Base-by-base conservation (phyloP, 2,888 invertebrate species). In the Tachina lurida region DNA sequence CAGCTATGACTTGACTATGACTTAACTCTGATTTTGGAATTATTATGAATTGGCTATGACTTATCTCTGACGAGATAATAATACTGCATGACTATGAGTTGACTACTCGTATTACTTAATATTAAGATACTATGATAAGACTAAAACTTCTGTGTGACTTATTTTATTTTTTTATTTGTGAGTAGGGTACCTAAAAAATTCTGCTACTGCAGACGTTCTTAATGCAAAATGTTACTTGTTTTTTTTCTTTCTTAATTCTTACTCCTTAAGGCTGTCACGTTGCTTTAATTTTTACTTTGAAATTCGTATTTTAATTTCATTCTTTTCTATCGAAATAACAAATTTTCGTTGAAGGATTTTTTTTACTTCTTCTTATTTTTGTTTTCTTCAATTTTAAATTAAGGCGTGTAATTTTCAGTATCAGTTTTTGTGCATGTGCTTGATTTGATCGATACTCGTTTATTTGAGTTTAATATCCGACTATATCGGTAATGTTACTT, bases 261-360 rank as follows among this genome's bases (percentile, higher is more conserved):
- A 47, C 52, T 67, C 79, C 87, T 86, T 75, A 63, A 76, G 87
- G 87, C 87, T 84, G 87, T 87, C 87, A 87, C 87, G 87, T 87
- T 87, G 87, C 80, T 60, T 82, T 84, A 78, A 84, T 84, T 81
- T 75, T 70, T 43, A 58, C 65, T 60, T 81, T 71, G 62, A 63
- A 84, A 75, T 84, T 80, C 52, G 43, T 62, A 71, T 75, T 70
- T 70, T 70, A 75, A 80, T 80, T 75, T 58, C 58, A 84, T 75
- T 70, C 71, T 80, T 65, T 79, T 80, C 79, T 84, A 84, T 78
- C 67, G 67, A 67, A 84, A 73, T 67, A 84, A 80, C 68, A 75
- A 81, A 78, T 54, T 78, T 84, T 78, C 39, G 67, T 78, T 78
- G 67, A 78, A 78, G 83, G 75, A 84, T 84, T 19, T 65, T 65